Conservation (phyloP, 1,140 invertebrate species). For the Polypedilum pembai region DNA sequence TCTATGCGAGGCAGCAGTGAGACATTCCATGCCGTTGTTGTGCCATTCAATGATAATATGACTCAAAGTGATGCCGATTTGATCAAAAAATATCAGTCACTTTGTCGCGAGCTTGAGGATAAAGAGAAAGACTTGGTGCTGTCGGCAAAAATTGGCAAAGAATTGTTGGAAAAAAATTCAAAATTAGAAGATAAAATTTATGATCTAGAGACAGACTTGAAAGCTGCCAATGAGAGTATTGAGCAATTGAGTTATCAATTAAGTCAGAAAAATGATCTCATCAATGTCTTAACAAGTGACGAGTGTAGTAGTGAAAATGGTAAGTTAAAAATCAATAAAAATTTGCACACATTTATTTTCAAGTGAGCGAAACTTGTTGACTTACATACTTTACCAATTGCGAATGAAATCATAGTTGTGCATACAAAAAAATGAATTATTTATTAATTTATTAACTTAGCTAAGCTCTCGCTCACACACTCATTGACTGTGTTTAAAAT, state of each 20-base stretch:
- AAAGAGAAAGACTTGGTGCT: constrained; percentile 77
- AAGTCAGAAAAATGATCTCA: constrained; percentile 81
- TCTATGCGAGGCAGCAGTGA: background rate
- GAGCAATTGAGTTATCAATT: constrained; percentile 89
- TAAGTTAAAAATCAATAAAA: constrained; percentile 35
- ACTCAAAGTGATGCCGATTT: constrained; percentile 19
- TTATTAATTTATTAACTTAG: too few species aligned
- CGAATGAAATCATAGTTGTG: too few species aligned
- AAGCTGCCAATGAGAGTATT: constrained; percentile 70
- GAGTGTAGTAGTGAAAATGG: constrained; percentile 59
- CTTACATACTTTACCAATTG: too few species aligned
- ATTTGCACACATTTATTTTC: too few species aligned
- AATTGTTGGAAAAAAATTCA: constrained; percentile 83
- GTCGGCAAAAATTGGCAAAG: constrained; percentile 93
- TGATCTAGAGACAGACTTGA: constrained; percentile 73
- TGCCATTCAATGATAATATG: constrained; percentile 3
- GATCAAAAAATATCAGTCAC: constrained; percentile 59
- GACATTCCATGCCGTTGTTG: background rate
- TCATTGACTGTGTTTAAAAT: too few species aligned
- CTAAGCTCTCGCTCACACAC: too few species aligned
- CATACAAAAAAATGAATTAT: too few species aligned
- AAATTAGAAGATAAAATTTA: constrained; percentile 67
- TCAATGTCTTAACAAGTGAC: constrained; percentile 66
- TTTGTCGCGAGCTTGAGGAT: constrained; percentile 96
- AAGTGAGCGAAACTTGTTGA: too few species aligned